Evolutionary conservation across 2,797 vertebrate genomes (phyloP).

Genomic region (Hirundo rustica): DNA sequence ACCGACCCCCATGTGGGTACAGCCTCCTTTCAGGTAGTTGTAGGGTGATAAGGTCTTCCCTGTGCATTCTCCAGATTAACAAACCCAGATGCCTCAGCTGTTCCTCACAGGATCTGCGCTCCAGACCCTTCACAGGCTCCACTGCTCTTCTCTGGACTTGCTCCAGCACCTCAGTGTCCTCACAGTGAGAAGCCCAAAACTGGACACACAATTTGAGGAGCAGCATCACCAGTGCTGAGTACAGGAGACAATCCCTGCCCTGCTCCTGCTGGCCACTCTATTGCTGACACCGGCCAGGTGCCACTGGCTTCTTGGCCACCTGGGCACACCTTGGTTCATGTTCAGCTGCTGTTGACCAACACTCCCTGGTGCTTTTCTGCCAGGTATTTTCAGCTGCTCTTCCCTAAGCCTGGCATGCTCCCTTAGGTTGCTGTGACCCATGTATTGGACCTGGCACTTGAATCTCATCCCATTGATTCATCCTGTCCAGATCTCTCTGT

Average conservation of each 20-base stretch:
- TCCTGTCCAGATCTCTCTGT: not conserved
- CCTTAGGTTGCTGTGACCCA: not conserved
- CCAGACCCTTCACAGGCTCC: not conserved
- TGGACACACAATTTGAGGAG: not conserved
- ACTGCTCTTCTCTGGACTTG: fast-evolving
- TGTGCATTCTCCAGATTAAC: not conserved
- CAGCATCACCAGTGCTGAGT: not conserved
- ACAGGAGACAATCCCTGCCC: not conserved
- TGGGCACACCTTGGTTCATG: fast-evolving
- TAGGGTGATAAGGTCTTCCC: not conserved
- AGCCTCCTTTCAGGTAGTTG: not conserved
- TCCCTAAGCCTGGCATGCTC: not conserved
- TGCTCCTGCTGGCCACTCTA: not conserved
- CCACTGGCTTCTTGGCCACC: not conserved
- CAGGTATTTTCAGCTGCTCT: not conserved
- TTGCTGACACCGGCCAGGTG: not conserved
- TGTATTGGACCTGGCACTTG: not conserved
- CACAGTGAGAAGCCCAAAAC: not conserved
- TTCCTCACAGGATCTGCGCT: not conserved
- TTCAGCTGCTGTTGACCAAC: not conserved
- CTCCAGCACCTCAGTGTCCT: not conserved
- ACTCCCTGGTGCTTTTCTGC: not conserved
- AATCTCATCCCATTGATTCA: not conserved
- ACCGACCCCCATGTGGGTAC: fast-evolving
- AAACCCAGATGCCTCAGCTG: not conserved